These are phyloP conservation scores for Odobenus rosmarus DNA, from an alignment of 2,113 vertebrate species.

Conservation along the genomic window DNA sequence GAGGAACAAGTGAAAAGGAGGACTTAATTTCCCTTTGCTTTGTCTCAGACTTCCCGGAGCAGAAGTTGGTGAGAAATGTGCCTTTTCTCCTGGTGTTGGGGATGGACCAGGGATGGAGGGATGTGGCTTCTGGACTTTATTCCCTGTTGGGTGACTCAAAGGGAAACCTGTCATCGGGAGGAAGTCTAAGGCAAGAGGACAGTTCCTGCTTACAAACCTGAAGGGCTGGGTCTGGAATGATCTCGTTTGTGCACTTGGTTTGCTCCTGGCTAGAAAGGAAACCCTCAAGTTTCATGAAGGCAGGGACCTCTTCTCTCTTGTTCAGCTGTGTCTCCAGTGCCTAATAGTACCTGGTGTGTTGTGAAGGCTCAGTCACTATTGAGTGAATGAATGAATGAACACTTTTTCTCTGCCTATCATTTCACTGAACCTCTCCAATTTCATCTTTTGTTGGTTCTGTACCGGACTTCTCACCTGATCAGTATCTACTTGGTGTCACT, in stretches of 20 bases:
- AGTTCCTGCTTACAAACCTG: neutral
- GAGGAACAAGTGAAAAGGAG: neutral
- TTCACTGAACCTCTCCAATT: neutral
- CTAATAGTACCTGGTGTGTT: accelerated
- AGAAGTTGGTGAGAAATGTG: neutral
- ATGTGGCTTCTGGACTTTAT: neutral
- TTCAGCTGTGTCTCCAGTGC: neutral
- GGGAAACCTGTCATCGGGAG: neutral
- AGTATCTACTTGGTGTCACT: neutral
- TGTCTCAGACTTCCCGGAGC: neutral
- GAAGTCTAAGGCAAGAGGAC: neutral
- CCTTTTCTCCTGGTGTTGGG: neutral
- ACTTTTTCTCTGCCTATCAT: neutral
- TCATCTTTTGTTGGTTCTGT: neutral
- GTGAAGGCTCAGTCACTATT: neutral
- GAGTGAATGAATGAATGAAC: neutral
- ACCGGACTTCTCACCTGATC: neutral
- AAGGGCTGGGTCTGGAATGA: neutral
- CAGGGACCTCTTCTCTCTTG: neutral
- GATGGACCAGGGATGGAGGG: neutral
- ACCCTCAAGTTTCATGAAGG: neutral
- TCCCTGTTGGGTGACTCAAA: neutral
- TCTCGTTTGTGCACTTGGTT: neutral
- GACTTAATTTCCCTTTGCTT: neutral
- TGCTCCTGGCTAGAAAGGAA: neutral